Conservation (phyloP, 2,113 vertebrate species). For the Girardinichthys multiradiatus region DNA sequence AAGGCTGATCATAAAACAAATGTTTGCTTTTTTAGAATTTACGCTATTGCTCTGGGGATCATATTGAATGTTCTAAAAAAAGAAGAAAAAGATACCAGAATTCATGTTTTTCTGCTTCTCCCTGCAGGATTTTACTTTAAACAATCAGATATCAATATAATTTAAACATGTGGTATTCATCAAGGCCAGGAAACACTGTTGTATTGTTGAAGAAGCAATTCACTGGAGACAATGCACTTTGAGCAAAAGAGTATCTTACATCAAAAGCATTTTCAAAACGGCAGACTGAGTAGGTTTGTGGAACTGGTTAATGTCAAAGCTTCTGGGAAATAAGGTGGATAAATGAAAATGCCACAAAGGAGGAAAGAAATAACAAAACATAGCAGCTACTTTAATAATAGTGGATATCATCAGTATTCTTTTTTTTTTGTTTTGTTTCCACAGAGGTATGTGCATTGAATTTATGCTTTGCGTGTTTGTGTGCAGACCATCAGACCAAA, state of each 20-base stretch:
- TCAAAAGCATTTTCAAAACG: constrained; percentile 28
- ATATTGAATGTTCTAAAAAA: constrained; percentile 40
- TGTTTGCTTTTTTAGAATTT: constrained; percentile 33
- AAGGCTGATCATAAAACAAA: constrained; percentile 30
- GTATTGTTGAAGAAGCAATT: constrained; percentile 53
- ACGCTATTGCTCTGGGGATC: constrained; percentile 5
- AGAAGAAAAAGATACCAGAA: constrained; percentile 48
- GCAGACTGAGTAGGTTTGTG: constrained; percentile 34
- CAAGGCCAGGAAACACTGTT: constrained; percentile 59
- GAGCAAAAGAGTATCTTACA: constrained; percentile 39
- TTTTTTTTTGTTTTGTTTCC: constrained; percentile 6
- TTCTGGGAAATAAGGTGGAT: constrained; percentile 13
- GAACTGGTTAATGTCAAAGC: constrained; percentile 38
- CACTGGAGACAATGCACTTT: constrained; percentile 31
- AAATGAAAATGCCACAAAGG: constrained; percentile 24
- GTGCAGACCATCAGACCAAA: constrained; percentile 92
- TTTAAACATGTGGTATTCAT: constrained; percentile 53
- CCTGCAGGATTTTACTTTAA: constrained; percentile 45
- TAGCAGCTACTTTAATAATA: constrained; percentile 15
- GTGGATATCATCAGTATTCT: constrained; percentile 9
- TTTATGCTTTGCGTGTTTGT: constrained; percentile 15
- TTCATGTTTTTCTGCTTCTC: constrained; percentile 60
- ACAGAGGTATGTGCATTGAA: constrained; percentile 12
- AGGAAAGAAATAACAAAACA: constrained; percentile 14
- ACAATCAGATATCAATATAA: constrained; percentile 31